Base-by-base conservation (phyloP, 37 sponge, comb jelly and placozoan genomes). In the Tethya wilhelma region DNA sequence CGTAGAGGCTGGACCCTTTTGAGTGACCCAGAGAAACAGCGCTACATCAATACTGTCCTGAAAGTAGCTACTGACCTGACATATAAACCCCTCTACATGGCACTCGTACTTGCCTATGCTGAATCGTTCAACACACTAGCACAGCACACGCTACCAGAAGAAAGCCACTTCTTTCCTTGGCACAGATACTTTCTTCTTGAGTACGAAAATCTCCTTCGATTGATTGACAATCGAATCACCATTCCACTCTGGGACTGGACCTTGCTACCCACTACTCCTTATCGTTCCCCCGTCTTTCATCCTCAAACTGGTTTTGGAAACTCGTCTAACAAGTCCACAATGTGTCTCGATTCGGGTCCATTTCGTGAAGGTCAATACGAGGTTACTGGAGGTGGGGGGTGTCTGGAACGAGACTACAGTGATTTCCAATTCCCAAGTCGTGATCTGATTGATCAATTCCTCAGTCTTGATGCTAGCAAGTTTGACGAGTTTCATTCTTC, bases 231-330 rank as follows among this genome's bases (percentile, higher is more conserved):
- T 34, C 69, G 75, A 25, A 78, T 90, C 34, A 84, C 84, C 23
- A 64, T 90, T 23, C 90, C 90, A 17, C 84, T 74, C 70, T 90
- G 83, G 80, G 90, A 90, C 32, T 90, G 84, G 84, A 84, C 90
- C 39, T 59, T 37, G 1, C 39, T 84, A 39, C 79, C 84, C 28
- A 66, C 32, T 34, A 83, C 22, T 17, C 90, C 90, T 23, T 90
- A 84, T 41, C 55, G 43, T 0, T 23, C 84, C 4, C 19, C 67
- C 1, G 79, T 83, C 8, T 90, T 55, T 26, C 64, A 74, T 56
- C 69, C 79, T 12, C n/a, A n/a, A 19, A 42, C 12, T 43, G 90
- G 90, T 33, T 90, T 90, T 65, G 90, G 90, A 14, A 67, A 79
- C 56, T 60, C 75, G 19, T 56, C 75, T 37, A 62, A 87, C 69